Base-by-base conservation (phyloP, 2,888 invertebrate genomes). In the Tribolium freemani region DNA sequence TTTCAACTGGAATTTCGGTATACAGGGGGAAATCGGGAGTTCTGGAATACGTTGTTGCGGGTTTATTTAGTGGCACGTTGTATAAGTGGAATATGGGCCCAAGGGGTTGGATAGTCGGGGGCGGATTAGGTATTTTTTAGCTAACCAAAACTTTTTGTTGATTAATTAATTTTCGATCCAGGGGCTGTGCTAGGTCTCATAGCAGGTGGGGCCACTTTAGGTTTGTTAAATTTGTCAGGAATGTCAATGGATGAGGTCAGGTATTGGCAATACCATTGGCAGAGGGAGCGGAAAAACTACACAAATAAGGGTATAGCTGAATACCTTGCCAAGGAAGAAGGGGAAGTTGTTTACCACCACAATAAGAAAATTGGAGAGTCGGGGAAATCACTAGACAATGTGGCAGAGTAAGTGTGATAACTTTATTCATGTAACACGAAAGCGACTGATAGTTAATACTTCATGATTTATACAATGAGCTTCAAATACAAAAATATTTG, bases 1-100 rank as follows among this genome's bases (percentile, higher is more conserved):
- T 91, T 64, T 88, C 92, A 44, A 92, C 93, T 9, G 82, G 88
- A 5, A 83, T 94, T 44, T 89, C 93, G 6, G 90, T 90, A 0
- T 95, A 94, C 82, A 87, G 91, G 71, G 91, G 90, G 1, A 90
- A 93, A 75, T 90, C 90, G 30, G 90, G 93, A 0, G 82, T 94
- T 4, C 76, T 90, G 16, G 93, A 95, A 80, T 93, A 92, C 83
- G 79, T 90, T 0, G 80, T 87, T 0, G 94, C 91, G 0, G 95
- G 94, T 5, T 85, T 88, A 0, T 5, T 91, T 0, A 90, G 93
- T 0, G 93, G 95, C 0, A 87, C 88, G 0, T 10, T 92, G 3
- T 94, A 92, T 82, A 94, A 93, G 87, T 83, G 90, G 0, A 90
- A 90, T 78, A 83, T 92, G 81, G 95, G 95, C 0, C 83, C 92